Evolutionary conservation across 2,888 invertebrate species (phyloP), one percentile per base, ranked within the genome.

Genomic region (Cremastinae sp.): DNA sequence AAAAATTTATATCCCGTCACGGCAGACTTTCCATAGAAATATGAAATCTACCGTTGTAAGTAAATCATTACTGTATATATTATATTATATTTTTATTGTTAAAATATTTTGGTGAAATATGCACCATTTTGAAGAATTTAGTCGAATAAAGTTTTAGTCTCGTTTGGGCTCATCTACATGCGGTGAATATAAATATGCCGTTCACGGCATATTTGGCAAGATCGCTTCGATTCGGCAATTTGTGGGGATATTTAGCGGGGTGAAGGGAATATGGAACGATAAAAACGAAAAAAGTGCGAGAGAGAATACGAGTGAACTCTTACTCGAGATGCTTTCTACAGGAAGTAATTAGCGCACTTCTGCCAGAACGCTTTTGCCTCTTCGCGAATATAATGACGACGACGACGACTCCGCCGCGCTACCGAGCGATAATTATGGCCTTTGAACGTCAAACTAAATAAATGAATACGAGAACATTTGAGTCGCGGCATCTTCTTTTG

Each of bases 281-380:
- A 45, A 53, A 18, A 64, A 41, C 34, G 9, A 59, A 75, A 58
- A 69, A 64, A 54, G 53, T 45, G 34, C 61, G 61, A 61, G 61
- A 61, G 61, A 12, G 75, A 59, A 54, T 41, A 58, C 56, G 38
- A 18, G 38, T 16, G 59, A 16, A 43, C 62, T 45, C 62, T 58
- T 45, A 36, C 49, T 49, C 70, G 74, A 69, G 70, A 78, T 79
- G 76, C 79, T 80, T 80, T 80, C 80, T 79, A 79, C 74, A 78
- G 80, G 80, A 80, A 80, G 78, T 80, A 79, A 80, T 80, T 80
- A 80, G 79, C 73, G 78, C 78, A 75, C 70, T 74, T 62, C 66
- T 62, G 74, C 71, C 69, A 65, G 16, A 51, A 10, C 47, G 74
- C 58, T 59, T 28, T 61, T 49, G 66, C 49, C 58, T 12, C 41